Base-by-base conservation (phyloP, 2,888 invertebrate genomes). In the Camponotus fellah region DNA sequence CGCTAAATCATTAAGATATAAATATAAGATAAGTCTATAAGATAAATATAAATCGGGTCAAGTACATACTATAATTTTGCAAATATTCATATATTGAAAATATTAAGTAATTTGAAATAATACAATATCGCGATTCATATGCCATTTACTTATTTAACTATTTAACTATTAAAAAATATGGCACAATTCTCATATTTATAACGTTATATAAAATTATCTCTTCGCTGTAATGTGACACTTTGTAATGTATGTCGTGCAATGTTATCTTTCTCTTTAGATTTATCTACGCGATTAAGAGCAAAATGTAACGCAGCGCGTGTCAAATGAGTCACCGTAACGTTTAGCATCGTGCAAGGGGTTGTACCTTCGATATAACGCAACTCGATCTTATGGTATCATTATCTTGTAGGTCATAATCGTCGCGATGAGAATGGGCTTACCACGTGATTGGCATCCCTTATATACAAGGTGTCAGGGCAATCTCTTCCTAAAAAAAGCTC, bases 391-490 rank as follows among this genome's bases (percentile, higher is more conserved):
- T 9, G 46, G 32, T 60, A 32, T 26, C 34, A 40, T 69, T n/a
- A 69, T 56, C n/a, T 77, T 40, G 69, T 68, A 37, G 26, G 1
- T 68, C 68, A 5, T 56, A 69, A 77, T 69, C 14, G n/a, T 56
- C 60, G 40, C 9, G n/a, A 53, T 32, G 77, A 53, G 56, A 77
- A 26, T 40, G 56, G 32, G 40, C 69, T 77, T 77, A 77, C 14
- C 53, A 12, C 53, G 10, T 12, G 68, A 68, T 53, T 69, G 56
- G 56, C 26, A 53, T 8, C n/a, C 53, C 53, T 53, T 53, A 8
- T n/a, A 53, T 53, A 8, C 26, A 26, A 26, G 26, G 26, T 26
- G 26, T 26, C 26, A 26, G 26, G 26, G 2, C 26, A 26, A 26
- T 26, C 26, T 26, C 26, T 26, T 26, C 26, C 26, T 2, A 26